A percentile compares a stretch with the other conserved stretches of the same genome.
Conservation (phyloP, 1,140 invertebrate genomes). For the Neuroterus valhalla region DNA sequence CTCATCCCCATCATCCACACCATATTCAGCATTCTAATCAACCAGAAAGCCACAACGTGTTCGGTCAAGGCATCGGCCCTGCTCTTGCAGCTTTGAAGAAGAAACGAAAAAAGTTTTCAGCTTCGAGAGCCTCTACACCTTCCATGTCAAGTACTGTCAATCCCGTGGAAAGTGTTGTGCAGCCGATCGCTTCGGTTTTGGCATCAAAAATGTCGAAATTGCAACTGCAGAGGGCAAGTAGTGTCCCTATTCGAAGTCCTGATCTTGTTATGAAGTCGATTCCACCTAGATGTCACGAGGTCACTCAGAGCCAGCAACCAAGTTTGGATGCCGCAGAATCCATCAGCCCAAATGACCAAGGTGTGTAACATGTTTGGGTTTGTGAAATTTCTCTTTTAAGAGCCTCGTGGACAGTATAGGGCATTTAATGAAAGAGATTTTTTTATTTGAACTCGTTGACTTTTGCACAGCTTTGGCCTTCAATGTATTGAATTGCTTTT, state of each 20-base stretch:
- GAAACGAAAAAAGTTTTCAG: constrained; percentile 87
- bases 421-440: not conserved
- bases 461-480: too few species aligned
- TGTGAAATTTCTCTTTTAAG: constrained; percentile 39
- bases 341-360: constrained; percentile 63
- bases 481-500: too few species aligned
- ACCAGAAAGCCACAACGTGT: constrained; percentile 65
- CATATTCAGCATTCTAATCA: constrained; percentile 51
- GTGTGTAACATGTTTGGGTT: constrained; percentile 42
- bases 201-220: constrained; percentile 60
- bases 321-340: constrained; percentile 72
- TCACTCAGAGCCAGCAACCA: constrained; percentile 75
- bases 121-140: constrained; percentile 82
- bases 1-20: constrained; percentile 54
- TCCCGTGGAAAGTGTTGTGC: constrained; percentile 53
- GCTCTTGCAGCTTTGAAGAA: constrained; percentile 83
- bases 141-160: constrained; percentile 69
- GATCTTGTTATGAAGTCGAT: constrained; percentile 68
- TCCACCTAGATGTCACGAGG: constrained; percentile 68
- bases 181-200: constrained; percentile 51
- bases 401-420: not conserved
- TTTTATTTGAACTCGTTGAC: too few species aligned
- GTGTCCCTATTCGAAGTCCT: constrained; percentile 77
- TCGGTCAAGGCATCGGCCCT: constrained; percentile 60
- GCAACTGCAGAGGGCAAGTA: constrained; percentile 78